Evolutionary conservation across 2,888 invertebrate genomes (phyloP).

Genomic region (Erebia palarica): DNA sequence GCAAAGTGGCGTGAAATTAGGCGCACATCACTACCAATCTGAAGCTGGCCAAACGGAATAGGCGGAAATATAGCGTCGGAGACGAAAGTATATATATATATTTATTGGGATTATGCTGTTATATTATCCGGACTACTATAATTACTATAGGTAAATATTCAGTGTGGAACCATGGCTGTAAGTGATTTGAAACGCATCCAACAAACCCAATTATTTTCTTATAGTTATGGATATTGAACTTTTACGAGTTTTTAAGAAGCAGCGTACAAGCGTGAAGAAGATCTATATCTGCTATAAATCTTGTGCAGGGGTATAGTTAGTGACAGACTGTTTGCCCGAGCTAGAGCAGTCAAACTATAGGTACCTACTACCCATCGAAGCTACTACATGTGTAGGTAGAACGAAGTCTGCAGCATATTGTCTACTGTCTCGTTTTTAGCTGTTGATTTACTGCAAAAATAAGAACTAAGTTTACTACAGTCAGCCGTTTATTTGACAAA

Average conservation of each 20-base stretch:
- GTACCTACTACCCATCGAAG: too few species aligned
- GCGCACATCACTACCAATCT: constrained; percentile 16
- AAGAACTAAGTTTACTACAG: not conserved
- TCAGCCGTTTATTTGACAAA: too few species aligned
- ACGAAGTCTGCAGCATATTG: not conserved
- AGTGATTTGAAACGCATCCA: too few species aligned
- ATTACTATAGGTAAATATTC: too few species aligned
- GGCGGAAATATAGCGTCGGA: constrained; percentile 19
- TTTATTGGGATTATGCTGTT: not conserved
- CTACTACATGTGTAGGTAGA: not conserved
- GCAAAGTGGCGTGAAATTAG: constrained; percentile 21
- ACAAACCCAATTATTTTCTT: too few species aligned
- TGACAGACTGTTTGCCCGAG: not conserved
- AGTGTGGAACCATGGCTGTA: too few species aligned
- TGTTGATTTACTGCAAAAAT: not conserved
- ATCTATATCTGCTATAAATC: not conserved
- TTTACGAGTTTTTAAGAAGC: too few species aligned
- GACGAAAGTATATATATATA: too few species aligned
- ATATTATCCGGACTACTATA: too few species aligned
- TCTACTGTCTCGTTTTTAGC: not conserved
- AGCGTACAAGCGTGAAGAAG: too few species aligned
- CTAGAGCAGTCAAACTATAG: not conserved
- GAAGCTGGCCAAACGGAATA: constrained; percentile 18
- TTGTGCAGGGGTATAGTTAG: not conserved
- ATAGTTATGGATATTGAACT: too few species aligned